Base-by-base conservation (phyloP, 2,888 invertebrate species). In the Temnothorax ravouxi region DNA sequence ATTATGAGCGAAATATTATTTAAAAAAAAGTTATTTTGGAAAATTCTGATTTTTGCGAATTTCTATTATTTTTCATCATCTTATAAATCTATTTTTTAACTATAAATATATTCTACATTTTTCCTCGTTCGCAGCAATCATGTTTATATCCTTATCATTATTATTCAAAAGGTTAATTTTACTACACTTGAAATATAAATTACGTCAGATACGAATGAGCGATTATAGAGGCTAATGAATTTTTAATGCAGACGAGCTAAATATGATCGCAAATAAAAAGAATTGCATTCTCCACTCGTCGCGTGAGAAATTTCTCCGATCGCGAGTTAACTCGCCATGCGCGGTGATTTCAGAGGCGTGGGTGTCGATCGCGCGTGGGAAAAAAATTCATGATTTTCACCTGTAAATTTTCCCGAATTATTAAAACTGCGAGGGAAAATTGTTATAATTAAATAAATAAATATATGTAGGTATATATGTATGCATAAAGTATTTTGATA, bases 301-400 rank as follows among this genome's bases (percentile, higher is more conserved):
- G 29, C 74, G 59, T 74, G 59, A 74, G 74, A 74, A 74, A 74
- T 66, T 77, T 54, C 52, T 54, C 1, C 1, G 56, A 59, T 74
- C 29, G 34, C 34, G 29, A 66, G 54, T 44, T 54, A 25, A 18
- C 41, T 52, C 13, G 47, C 15, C 34, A 47, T 34, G 47, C 62
- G 38, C 38, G 25, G 64, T 76, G 41, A 54, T 54, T 77, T 76
- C 29, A 66, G 41, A 76, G 18, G 41, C 29, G 52, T 54, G 41
- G 54, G 52, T 56, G 47, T 8, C 5, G 9, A 34, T 47, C 8
- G 9, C 2, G 11, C 15, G 8, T 54, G 34, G 38, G 50, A 66
- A 66, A 41, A 64, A 77, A 8, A 52, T 50, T 52, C 54, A 6
- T 18, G 25, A 44, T 74, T 59, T 59, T 1, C 29, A 54, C 18